These are phyloP conservation scores for Cerceris rybyensis DNA, from an alignment of 2,888 invertebrate genomes.

Conservation along the genomic window DNA sequence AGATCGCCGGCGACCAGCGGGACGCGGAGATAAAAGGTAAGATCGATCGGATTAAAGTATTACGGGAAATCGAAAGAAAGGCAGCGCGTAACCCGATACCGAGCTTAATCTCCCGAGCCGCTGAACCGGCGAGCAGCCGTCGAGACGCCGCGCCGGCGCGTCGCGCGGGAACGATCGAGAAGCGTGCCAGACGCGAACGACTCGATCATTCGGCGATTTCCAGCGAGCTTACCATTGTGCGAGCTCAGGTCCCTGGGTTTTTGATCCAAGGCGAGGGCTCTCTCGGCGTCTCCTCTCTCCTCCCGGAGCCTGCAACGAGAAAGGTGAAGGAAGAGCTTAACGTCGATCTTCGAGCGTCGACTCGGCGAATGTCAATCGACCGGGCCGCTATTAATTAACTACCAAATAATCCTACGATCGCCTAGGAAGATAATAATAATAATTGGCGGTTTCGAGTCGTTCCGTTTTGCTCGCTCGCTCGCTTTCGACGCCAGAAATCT, in stretches of 20 bases:
- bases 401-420: slow-evolving; percentile 33
- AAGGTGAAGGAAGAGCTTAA: slow-evolving; percentile 66
- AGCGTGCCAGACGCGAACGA: no score
- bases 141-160: slow-evolving; percentile 22
- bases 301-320: slow-evolving; percentile 91
- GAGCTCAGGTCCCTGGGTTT: slow-evolving; percentile 94
- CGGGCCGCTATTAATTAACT: slow-evolving; percentile 5
- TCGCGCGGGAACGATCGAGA: slow-evolving; percentile 9
- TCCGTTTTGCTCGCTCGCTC: no score
- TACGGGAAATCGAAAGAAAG: slow-evolving; percentile 75
- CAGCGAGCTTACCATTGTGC: slow-evolving; percentile 88
- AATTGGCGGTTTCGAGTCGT: slow-evolving; percentile 68
- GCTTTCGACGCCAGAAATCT: no score
- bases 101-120: slow-evolving; percentile 69
- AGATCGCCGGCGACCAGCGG: slow-evolving; percentile 35
- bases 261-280: slow-evolving; percentile 90
- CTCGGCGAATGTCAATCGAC: slow-evolving; percentile 61
- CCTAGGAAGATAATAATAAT: slow-evolving; percentile 79
- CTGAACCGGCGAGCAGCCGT: slow-evolving; percentile 23
- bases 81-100: slow-evolving; percentile 77
- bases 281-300: slow-evolving; percentile 92
- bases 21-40: slow-evolving; percentile 69
- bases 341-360: slow-evolving; percentile 47
- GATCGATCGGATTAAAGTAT: slow-evolving; percentile 78
- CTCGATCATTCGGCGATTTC: neutral